Evolutionary conservation across 2,888 invertebrate genomes (phyloP), one percentile per base, ranked within the genome.

Genomic region (Celastrina argiolus): DNA sequence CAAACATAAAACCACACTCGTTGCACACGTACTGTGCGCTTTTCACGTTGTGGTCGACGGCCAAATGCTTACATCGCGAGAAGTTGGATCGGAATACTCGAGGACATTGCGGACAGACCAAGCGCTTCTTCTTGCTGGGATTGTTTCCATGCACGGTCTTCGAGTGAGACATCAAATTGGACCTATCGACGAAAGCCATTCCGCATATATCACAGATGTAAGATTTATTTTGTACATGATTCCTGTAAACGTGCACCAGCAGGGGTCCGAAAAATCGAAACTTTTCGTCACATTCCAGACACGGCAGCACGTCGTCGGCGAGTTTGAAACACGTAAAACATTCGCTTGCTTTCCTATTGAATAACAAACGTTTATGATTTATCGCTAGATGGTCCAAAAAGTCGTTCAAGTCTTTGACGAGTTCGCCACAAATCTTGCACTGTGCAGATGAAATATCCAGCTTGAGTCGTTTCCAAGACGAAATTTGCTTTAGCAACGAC

Each of bases 171-270:
- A 77, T 73, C 0, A 89, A 79, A 45, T 84, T 81, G 0, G 74
- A 71, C 22, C 81, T 83, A 0, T 80, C 78, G 0, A 82, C 74
- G 64, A 88, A 90, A 0, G 81, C 82, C 66, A 84, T 81, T 0
- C 90, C 91, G 41, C 90, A 86, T 0, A 80, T 72, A 16, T 85
- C 84, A 66, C 86, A 86, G 0, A 82, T 61, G 58, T 77, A 79
- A 39, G 72, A 70, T 2, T 72, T 74, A 0, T 73, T 68, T 18
- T 75, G 76, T 1, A 71, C 76, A 39, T 83, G 83, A 18, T 73
- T 74, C 63, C 77, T 79, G 41, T 82, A 75, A 0, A 76, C 74
- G 39, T 87, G 87, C 0, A 73, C 70, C 0, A 84, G 64, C 0
- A 87, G 68, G 0, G 80, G 75, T 0, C 79, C 79, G 51, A 85